phyloP scores from a whole-genome alignment of 2,113 vertebrate genomes.

The Bubo blakistoni region DNA sequence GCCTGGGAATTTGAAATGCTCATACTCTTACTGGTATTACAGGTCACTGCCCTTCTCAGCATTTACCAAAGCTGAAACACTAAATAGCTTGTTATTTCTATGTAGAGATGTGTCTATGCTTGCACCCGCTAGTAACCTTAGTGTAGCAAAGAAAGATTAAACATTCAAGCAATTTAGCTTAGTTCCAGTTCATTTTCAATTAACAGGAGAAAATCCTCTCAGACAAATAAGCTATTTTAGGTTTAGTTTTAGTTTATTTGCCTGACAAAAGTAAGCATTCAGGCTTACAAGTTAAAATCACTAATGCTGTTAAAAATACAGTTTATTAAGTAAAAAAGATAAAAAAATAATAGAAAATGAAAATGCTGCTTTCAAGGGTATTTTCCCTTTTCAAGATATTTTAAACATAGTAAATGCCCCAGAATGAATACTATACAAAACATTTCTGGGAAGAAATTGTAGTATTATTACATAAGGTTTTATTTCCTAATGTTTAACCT shows the following conservation, averaged over 20 bases:
- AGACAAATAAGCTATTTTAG: constrained; percentile 51
- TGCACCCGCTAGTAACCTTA: constrained; percentile 51
- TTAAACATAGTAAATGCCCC: neutral
- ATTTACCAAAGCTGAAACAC: constrained; percentile 14
- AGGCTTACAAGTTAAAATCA: constrained; percentile 25
- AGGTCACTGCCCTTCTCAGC: constrained; percentile 41
- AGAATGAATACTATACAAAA: neutral
- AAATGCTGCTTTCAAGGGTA: constrained; percentile 27
- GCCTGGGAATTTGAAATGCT: neutral
- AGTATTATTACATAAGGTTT: neutral
- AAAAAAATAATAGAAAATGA: neutral
- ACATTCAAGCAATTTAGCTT: constrained; percentile 68
- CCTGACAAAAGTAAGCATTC: constrained; percentile 51
- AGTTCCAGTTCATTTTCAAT: constrained; percentile 73
- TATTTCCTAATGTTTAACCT: neutral
- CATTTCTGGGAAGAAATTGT: neutral
- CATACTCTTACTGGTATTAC: constrained; percentile 5
- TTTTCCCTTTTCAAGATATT: neutral
- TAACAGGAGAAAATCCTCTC: constrained; percentile 70
- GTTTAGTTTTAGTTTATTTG: constrained; percentile 62
- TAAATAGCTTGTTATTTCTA: constrained; percentile 60
- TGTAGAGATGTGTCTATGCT: constrained; percentile 24
- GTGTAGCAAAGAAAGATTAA: constrained; percentile 66
- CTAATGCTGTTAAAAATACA: constrained; percentile 44
- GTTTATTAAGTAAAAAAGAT: constrained; percentile 7